Conservation (phyloP, 2,797 vertebrate species). For the Rachycentron canadum region DNA sequence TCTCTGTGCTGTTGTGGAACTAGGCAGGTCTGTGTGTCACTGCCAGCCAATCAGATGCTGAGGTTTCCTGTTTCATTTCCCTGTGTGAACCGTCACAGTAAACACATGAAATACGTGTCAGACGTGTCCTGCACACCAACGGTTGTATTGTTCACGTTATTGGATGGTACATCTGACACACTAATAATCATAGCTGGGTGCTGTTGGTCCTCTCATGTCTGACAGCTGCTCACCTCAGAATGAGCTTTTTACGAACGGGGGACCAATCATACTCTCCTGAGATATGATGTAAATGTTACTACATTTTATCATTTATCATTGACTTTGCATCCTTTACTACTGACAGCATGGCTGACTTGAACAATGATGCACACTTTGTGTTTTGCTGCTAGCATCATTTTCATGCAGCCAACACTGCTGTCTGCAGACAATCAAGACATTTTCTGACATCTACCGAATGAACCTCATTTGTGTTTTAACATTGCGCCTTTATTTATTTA, state of each 20-base stretch:
- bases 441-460: too few relatives aligned
- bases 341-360: neutral
- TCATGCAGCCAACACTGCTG: too few relatives aligned
- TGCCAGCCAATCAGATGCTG: constrained; percentile 45
- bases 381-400: too few relatives aligned
- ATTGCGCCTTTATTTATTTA: too few relatives aligned
- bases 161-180: neutral
- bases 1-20: neutral
- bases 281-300: constrained; percentile 14
- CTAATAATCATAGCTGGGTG: neutral
- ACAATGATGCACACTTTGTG: neutral
- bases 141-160: neutral
- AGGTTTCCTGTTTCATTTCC: constrained; percentile 52
- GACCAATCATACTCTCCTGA: neutral
- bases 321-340: neutral
- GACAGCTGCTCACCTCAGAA: neutral
- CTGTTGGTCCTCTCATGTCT: too few relatives aligned
- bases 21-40: constrained; percentile 5
- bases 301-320: neutral
- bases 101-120: constrained; percentile 23
- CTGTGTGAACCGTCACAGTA: neutral
- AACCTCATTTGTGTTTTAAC: too few relatives aligned
- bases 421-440: too few relatives aligned
- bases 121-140: constrained; percentile 21
- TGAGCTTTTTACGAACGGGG: neutral